Conservation (phyloP, 2,797 vertebrate genomes). For the Acanthiza pusilla region DNA sequence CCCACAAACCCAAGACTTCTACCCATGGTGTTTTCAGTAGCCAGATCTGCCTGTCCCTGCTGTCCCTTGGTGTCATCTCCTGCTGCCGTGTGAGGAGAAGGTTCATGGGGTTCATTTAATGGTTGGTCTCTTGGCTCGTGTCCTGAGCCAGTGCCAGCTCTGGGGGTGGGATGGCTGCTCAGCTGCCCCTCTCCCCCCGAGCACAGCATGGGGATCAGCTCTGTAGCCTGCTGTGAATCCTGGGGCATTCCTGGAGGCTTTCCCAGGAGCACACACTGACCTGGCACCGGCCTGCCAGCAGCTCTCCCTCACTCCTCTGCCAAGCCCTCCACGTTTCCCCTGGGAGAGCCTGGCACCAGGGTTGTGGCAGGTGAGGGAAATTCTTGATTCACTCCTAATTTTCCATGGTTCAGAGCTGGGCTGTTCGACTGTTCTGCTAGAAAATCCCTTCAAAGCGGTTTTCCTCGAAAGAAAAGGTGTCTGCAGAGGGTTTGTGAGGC, state of each 20-base stretch:
- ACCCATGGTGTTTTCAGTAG: neutral
- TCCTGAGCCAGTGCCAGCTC: neutral
- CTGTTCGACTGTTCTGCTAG: neutral
- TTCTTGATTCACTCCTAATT: fast-evolving
- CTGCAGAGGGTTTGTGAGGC: neutral
- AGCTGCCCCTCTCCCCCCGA: neutral
- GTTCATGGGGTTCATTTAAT: neutral
- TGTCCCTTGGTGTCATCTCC: neutral
- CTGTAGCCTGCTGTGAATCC: neutral
- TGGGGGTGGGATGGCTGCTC: neutral
- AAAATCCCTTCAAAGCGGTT: neutral
- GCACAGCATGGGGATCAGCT: neutral
- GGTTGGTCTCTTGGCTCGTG: neutral
- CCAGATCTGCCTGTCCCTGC: neutral
- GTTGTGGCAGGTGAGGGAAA: neutral
- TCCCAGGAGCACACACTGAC: neutral
- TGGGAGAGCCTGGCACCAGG: neutral
- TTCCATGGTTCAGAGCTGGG: neutral
- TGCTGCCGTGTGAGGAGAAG: neutral
- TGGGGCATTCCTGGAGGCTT: neutral
- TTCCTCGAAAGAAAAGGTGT: neutral
- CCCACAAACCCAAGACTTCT: neutral
- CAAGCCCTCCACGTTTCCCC: neutral
- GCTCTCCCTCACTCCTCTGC: neutral
- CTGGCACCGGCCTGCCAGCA: neutral